phyloP scores from a whole-genome alignment of 35 echinoderm and acorn worm species.

The Apostichopus japonicus region DNA sequence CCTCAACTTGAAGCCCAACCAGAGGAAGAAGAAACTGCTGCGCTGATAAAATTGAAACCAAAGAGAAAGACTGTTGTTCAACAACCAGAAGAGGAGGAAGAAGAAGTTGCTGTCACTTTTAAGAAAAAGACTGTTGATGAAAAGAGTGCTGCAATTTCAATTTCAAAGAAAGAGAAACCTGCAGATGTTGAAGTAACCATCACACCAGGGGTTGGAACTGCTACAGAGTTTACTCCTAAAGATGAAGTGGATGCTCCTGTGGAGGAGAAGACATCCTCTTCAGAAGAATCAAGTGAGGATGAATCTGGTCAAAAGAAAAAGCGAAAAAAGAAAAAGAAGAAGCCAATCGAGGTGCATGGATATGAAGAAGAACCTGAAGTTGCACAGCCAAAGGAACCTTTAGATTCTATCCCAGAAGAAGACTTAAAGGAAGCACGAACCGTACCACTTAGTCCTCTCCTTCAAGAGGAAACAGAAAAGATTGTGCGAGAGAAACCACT shows the following conservation, averaged over 20 bases:
- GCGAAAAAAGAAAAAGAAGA: slow-evolving; percentile 62
- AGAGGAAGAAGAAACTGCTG: slow-evolving; percentile 51
- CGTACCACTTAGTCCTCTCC: slow-evolving; percentile 28
- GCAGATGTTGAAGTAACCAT: slow-evolving; percentile 1
- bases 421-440: slow-evolving; percentile 53
- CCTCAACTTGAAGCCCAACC: slow-evolving; percentile 34
- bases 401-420: slow-evolving; percentile 55
- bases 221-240: neutral
- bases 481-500: slow-evolving; percentile 21
- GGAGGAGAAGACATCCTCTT: slow-evolving; percentile 57
- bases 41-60: slow-evolving; percentile 41
- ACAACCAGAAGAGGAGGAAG: slow-evolving; percentile 47
- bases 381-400: slow-evolving; percentile 15
- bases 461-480: slow-evolving; percentile 33
- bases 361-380: slow-evolving; percentile 33
- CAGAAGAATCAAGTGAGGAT: slow-evolving; percentile 62
- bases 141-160: slow-evolving; percentile 2
- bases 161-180: neutral
- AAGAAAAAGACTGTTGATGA: slow-evolving; percentile 20
- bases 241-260: slow-evolving; percentile 47
- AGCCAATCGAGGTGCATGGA: slow-evolving; percentile 13
- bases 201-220: slow-evolving; percentile 6
- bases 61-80: slow-evolving; percentile 33
- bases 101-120: slow-evolving; percentile 52
- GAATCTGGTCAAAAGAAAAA: slow-evolving; percentile 57